Percentiles rank a stretch among this genome's conserved stretches.
Evolutionary conservation across 2,113 vertebrate genomes (phyloP).

Genomic region (Cricetomys ansorgei): DNA sequence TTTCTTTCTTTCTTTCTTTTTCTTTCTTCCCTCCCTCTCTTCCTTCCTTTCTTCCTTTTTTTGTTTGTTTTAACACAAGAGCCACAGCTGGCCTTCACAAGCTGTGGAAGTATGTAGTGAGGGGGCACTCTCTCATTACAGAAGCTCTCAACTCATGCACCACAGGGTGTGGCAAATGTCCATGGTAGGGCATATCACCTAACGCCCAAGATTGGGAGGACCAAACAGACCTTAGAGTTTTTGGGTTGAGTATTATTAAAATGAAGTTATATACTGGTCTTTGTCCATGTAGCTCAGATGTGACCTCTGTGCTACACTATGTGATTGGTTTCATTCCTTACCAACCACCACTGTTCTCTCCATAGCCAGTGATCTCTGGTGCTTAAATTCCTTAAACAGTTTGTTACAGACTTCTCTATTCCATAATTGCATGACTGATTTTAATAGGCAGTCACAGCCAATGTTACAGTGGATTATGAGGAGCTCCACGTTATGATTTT

Average conservation of each 20-base stretch:
- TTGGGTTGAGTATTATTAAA: not conserved
- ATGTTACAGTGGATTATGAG: not conserved
- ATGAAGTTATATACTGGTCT: not conserved
- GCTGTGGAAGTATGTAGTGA: not conserved
- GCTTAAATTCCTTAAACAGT: not conserved
- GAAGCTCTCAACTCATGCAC: no score
- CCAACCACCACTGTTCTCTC: not conserved
- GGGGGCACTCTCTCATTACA: not conserved
- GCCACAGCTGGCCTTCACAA: not conserved
- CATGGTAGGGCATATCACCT: not conserved
- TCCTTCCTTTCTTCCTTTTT: not conserved
- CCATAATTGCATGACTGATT: no score
- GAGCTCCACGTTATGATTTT: not conserved
- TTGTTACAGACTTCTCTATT: not conserved
- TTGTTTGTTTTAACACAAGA: not conserved
- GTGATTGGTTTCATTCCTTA: not conserved
- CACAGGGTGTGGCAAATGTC: not conserved
- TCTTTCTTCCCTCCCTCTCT: not conserved
- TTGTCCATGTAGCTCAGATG: not conserved
- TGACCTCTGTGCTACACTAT: not conserved
- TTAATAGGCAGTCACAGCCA: not conserved
- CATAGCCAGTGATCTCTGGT: not conserved
- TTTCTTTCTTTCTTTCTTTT: not conserved
- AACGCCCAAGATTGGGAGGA: not conserved
- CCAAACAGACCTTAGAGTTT: not conserved